Conservation (phyloP, 1,140 invertebrate genomes). For the Cydia splendana region DNA sequence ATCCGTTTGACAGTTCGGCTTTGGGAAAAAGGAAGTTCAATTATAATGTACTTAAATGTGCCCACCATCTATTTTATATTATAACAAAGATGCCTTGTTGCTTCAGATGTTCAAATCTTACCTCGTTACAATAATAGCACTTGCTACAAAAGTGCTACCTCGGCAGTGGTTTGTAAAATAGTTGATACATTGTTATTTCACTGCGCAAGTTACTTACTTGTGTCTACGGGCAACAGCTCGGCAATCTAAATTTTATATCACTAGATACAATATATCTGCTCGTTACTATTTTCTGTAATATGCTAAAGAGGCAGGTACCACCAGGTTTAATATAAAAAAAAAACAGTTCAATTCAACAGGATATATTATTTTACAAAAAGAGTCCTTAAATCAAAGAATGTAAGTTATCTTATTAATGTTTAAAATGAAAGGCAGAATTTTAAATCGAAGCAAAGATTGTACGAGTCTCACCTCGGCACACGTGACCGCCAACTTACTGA, state of each 20-base stretch:
- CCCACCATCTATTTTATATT: too few relatives aligned
- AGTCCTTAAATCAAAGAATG: too few relatives aligned
- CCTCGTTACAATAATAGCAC: not conserved
- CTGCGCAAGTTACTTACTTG: not conserved
- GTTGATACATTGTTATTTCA: constrained; percentile 8
- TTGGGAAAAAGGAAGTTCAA: not conserved
- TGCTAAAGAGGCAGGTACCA: too few relatives aligned
- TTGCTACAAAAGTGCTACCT: not conserved
- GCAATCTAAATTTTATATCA: not conserved
- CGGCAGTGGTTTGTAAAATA: not conserved
- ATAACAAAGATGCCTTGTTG: not conserved
- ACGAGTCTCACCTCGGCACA: not conserved
- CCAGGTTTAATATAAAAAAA: too few relatives aligned
- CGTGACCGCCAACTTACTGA: constrained; percentile 36
- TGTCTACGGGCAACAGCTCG: not conserved
- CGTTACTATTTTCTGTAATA: not conserved
- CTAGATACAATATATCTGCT: not conserved
- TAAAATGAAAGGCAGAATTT: not conserved
- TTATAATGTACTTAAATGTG: too few relatives aligned
- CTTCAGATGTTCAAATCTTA: not conserved
- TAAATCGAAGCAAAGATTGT: not conserved
- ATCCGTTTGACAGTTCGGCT: not conserved
- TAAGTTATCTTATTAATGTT: too few relatives aligned
- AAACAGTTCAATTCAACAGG: too few relatives aligned
- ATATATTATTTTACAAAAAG: too few relatives aligned